Evolutionary conservation across 1,140 invertebrate genomes (phyloP).

Genomic region (Euborellia annulipes): DNA sequence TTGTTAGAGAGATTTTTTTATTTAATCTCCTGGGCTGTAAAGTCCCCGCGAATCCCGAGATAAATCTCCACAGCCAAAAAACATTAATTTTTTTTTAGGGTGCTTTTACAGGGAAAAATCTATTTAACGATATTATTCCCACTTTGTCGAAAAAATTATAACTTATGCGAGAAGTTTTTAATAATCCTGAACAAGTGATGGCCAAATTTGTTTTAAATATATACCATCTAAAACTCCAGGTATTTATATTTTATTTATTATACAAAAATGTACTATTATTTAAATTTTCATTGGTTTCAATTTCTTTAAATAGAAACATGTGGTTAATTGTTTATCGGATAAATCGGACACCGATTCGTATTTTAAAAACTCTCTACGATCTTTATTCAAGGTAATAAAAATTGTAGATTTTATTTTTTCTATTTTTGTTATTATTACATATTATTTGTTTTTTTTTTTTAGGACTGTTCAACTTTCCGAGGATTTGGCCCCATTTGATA

Average conservation of each 20-base stretch:
- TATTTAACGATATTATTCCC: constrained; percentile 84
- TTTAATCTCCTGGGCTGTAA: no score
- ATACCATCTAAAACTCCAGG: constrained; percentile 79
- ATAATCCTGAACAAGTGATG: constrained; percentile 95
- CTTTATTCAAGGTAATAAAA: constrained; percentile 58
- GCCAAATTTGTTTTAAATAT: constrained; percentile 94
- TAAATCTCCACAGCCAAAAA: no score
- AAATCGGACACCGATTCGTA: constrained; percentile 74
- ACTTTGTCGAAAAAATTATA: constrained; percentile 76
- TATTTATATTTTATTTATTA: constrained; percentile 15
- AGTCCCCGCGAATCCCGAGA: no score
- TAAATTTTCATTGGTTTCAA: not conserved
- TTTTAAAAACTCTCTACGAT: constrained; percentile 71
- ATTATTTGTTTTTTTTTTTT: constrained; percentile 15
- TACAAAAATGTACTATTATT: no score
- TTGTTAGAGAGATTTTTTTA: no score
- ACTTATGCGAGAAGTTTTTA: constrained; percentile 84
- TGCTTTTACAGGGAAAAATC: constrained; percentile 61
- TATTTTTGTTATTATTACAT: no score
- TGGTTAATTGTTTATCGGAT: constrained; percentile 60
- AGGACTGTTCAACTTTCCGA: constrained; percentile 55
- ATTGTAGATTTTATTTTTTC: constrained; percentile 7
- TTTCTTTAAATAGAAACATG: constrained; percentile 46
- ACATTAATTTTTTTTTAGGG: no score
- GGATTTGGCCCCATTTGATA: constrained; percentile 54